Evolutionary conservation across 2,797 vertebrate genomes (phyloP).

Genomic region (Sus cebifrons): DNA sequence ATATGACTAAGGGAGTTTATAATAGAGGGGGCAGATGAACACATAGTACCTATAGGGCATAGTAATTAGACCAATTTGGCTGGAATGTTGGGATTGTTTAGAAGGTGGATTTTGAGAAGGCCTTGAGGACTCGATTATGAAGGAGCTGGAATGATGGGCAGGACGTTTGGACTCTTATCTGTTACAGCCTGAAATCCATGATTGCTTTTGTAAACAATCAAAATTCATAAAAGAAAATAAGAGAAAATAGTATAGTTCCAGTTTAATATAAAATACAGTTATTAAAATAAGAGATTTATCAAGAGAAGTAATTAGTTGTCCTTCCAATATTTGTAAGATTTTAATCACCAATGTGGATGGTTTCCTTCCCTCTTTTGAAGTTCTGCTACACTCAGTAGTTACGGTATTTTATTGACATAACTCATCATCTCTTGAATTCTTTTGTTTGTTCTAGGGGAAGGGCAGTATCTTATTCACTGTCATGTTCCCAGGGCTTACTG

Average conservation of each 20-base stretch:
- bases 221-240: slow-evolving; percentile 22
- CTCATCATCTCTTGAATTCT: not conserved
- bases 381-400: not conserved
- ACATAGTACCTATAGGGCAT: not conserved
- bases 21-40: not conserved
- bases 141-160: not conserved
- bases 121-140: not conserved
- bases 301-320: not conserved
- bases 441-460: not conserved
- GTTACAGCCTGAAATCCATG: not conserved
- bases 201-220: not conserved
- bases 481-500: not conserved
- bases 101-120: not conserved
- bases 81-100: not conserved
- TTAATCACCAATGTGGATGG: not conserved
- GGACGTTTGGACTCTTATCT: not conserved
- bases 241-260: not conserved
- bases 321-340: not conserved
- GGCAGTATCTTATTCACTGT: not conserved
- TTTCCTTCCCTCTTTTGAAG: slow-evolving; percentile 27
- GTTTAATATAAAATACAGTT: slow-evolving; percentile 6
- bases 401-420: not conserved
- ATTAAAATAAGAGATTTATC: not conserved
- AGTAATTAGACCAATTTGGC: not conserved
- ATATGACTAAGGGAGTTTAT: not conserved